Conservation (phyloP, 2,888 invertebrate genomes). For the Geotrupes spiniger region DNA sequence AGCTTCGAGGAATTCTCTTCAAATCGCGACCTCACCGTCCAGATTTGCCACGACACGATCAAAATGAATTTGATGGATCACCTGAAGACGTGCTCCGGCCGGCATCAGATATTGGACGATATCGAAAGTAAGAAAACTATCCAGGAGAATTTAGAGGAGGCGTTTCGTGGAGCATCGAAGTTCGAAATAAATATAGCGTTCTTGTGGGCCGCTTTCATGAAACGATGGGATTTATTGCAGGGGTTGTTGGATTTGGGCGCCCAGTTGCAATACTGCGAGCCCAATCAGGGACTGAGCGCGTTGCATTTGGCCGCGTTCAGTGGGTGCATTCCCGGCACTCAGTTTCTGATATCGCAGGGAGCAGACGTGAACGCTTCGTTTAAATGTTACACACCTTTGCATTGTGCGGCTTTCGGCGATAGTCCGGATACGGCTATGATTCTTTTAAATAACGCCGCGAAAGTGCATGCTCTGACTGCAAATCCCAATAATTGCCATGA, state of each 20-base stretch:
- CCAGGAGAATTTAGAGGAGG: conserved; percentile 55
- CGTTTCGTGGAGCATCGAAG: conserved; percentile 58
- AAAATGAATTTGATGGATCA: conserved; percentile 72
- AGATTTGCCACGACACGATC: conserved; percentile 71
- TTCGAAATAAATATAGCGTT: conserved; percentile 70
- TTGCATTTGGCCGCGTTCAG: conserved; percentile 76
- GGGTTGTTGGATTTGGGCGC: conserved; percentile 66
- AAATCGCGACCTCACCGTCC: conserved; percentile 66
- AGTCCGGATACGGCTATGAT: conserved; percentile 76
- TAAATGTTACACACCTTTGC: conserved; percentile 77
- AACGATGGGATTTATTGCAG: conserved; percentile 64
- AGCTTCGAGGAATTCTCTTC: conserved; percentile 69
- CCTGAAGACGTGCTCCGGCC: conserved; percentile 66
- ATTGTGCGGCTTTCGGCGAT: conserved; percentile 88
- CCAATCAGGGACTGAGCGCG: conserved; percentile 68
- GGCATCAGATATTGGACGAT: conserved; percentile 67
- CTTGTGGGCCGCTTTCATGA: conserved; percentile 73
- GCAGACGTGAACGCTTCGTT: conserved; percentile 67
- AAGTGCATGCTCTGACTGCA: conserved; percentile 63
- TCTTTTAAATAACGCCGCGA: conserved; percentile 69
- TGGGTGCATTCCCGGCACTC: conserved; percentile 70
- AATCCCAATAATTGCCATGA: conserved; percentile 64
- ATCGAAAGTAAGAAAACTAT: conserved; percentile 67
- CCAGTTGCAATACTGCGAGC: conserved; percentile 67
- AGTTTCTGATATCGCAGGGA: conserved; percentile 65